These are phyloP conservation scores for Augiades crinisus DNA, from an alignment of 2,888 invertebrate genomes.

Conservation along the genomic window DNA sequence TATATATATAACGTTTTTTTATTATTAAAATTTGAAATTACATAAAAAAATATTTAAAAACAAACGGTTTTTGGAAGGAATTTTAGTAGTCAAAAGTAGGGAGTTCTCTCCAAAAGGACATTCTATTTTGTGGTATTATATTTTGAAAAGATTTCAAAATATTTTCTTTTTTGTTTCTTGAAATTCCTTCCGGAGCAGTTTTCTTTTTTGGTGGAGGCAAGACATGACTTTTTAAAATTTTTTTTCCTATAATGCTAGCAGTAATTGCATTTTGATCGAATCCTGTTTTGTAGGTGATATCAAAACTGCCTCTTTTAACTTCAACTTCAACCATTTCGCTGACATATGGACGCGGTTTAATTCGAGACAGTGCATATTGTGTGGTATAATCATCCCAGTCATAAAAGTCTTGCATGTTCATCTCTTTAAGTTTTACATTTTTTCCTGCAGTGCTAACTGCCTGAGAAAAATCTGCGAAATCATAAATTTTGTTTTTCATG, in stretches of 20 bases:
- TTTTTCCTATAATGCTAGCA: conserved; percentile 21
- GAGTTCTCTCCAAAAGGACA: conserved; percentile 27
- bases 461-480: conserved; percentile 27
- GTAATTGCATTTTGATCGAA: conserved; percentile 28
- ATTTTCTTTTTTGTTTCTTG: conserved; percentile 23
- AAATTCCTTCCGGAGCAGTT: conserved; percentile 1
- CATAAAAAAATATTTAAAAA: conserved; percentile 4
- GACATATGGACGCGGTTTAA: conserved; percentile 29
- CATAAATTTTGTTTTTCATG: conserved; percentile 25
- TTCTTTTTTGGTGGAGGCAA: conserved; percentile 10
- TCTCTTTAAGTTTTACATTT: conserved; percentile 27
- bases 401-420: conserved; percentile 27
- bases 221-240: conserved; percentile 26
- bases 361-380: conserved; percentile 27
- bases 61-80: conserved; percentile 7
- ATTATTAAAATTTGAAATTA: conserved; percentile 3
- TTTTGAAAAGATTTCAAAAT: conserved; percentile 23
- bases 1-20: conserved; percentile 13
- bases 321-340: conserved; percentile 28
- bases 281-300: conserved; percentile 20
- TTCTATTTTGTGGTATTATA: conserved; percentile 26
- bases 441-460: conserved; percentile 27
- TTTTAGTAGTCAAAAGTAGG: conserved; percentile 16
- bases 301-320: conserved; percentile 29
- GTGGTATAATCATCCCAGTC: conserved; percentile 28